phyloP scores from a whole-genome alignment of 2,888 invertebrate species.

The Rhagium mordax region DNA sequence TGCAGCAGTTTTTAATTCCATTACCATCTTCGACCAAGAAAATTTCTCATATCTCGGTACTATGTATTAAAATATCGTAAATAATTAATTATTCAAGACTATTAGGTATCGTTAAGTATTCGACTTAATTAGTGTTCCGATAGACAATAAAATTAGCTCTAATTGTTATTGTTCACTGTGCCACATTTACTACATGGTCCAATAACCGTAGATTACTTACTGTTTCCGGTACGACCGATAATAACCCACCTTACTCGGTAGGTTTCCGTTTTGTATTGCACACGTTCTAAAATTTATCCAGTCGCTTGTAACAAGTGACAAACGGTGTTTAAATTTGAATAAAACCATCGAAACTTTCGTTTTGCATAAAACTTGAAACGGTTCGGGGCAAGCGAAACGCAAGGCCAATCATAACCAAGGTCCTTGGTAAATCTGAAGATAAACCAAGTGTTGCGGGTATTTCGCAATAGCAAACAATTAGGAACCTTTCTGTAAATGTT shows the following conservation, averaged over 20 bases:
- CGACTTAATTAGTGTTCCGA: neutral
- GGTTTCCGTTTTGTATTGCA: conserved; percentile 2
- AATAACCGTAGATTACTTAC: conserved; percentile 27
- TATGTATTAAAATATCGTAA: neutral
- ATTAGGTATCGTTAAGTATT: neutral
- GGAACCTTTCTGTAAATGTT: neutral
- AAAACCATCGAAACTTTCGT: neutral
- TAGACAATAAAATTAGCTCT: neutral
- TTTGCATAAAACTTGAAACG: neutral
- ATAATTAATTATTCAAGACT: neutral
- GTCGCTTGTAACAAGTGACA: neutral
- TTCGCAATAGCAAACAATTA: neutral
- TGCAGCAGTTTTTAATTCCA: too few relatives aligned
- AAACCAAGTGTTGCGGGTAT: neutral
- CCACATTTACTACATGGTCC: conserved; percentile 8
- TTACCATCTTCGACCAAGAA: too few relatives aligned
- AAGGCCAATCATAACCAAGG: too few relatives aligned
- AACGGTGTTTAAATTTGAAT: neutral
- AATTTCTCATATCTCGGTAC: too few relatives aligned
- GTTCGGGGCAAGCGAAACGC: neutral
- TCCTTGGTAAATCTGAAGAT: neutral
- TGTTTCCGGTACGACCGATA: neutral
- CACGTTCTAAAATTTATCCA: neutral
- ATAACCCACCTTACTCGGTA: neutral
- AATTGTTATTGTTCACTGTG: conserved; percentile 9